Base-by-base conservation (phyloP, 2,888 invertebrate species). In the Seira ritae region DNA sequence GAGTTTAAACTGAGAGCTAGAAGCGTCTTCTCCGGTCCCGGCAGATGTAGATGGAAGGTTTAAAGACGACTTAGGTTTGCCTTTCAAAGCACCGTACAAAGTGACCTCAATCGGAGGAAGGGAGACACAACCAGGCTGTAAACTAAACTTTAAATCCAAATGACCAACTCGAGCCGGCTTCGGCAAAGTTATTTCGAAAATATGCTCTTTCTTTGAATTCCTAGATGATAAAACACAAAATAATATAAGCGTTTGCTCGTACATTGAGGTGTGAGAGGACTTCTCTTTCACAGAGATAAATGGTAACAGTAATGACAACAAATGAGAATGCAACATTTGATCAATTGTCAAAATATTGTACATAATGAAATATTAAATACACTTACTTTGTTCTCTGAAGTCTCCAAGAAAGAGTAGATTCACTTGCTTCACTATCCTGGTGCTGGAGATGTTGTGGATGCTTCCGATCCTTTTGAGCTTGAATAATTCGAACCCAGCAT, bases 401-500 rank as follows among this genome's bases (percentile, higher is more conserved):
- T 74, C 97, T 93, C 97, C 97, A 98, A 0, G 96, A 96, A 87
- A 96, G 93, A 3, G 87, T 87, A 1, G 85, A 86, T 42, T 83
- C 82, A 67, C 71, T 85, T 1, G 84, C 50, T 74, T 89, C 88
- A 66, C 74, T 86, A 60, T 89, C 88, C n/a, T 87, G 86, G 80
- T 93, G 93, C 90, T 94, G 94, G 76, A 95, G 91, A 90, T 94
- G 94, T 90, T 96, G 97, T 0, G 97, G 96, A 90, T 97, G 96
- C 50, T 96, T 94, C 19, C 97, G 92, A 89, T 97, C 96, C 80
- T 97, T 94, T 90, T 97, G 97, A 3, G 97, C 96, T 86, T 97
- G 97, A 89, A 97, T 96, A 89, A 97, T 93, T 91, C 97, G 97
- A 87, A 95, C 95, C 98, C 98, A 98, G 22, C 97, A 97, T 1